These are phyloP conservation scores for Gephyroberyx darwinii DNA, from an alignment of 2,797 vertebrate species.

Conservation along the genomic window DNA sequence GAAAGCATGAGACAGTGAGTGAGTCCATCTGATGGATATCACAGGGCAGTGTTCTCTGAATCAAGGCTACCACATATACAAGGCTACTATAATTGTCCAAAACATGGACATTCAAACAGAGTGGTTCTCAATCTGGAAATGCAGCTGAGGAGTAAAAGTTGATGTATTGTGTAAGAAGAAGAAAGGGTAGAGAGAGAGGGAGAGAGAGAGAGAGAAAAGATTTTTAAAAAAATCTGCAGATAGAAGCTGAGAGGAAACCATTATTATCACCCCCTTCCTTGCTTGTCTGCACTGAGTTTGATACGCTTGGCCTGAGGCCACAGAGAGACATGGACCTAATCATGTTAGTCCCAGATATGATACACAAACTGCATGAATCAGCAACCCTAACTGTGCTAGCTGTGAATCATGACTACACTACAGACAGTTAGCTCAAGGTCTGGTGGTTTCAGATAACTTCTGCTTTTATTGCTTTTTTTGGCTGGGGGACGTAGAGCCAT, in stretches of 20 bases:
- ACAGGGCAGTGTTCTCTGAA: slow-evolving; percentile 17
- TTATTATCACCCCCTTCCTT: not conserved
- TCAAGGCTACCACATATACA: not conserved
- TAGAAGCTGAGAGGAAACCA: slow-evolving; percentile 1
- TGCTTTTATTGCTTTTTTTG: not conserved
- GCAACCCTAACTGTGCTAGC: slow-evolving; percentile 11
- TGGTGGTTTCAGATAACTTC: slow-evolving; percentile 1
- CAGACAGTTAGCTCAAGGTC: not conserved
- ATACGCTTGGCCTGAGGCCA: slow-evolving; percentile 14
- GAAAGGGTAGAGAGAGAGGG: slow-evolving; percentile 5
- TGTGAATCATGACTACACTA: not conserved
- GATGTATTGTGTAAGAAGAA: not conserved
- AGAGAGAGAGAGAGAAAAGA: not conserved
- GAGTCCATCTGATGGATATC: slow-evolving; percentile 9
- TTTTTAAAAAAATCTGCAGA: slow-evolving; percentile 17
- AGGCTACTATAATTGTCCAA: not conserved
- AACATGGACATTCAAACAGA: not conserved
- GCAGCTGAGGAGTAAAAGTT: not conserved
- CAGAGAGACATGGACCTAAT: not conserved
- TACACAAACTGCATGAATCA: not conserved
- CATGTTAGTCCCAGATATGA: slow-evolving; percentile 14
- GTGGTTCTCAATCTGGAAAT: slow-evolving; percentile 1
- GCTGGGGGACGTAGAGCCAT: not conserved
- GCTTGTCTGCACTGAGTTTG: slow-evolving; percentile 11
- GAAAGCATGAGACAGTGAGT: slow-evolving; percentile 42